Conservation (phyloP, 2,888 invertebrate genomes). For the Oscheius sp. region DNA sequence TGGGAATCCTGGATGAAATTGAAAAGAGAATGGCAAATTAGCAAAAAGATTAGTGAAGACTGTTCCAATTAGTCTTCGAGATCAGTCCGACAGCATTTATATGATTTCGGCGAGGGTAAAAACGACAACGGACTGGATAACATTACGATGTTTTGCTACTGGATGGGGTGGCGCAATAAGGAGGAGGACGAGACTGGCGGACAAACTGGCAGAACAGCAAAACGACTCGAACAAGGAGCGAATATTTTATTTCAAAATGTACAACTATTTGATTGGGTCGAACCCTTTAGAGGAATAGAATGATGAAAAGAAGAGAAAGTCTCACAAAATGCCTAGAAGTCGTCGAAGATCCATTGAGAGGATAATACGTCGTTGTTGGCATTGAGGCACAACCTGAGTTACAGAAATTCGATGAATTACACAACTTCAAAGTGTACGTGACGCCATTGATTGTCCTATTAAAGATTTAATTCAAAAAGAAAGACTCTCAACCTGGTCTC, state of each 20-base stretch:
- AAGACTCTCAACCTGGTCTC: conserved; percentile 33
- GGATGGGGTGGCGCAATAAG: too few species aligned
- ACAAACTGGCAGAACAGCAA: too few species aligned
- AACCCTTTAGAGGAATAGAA: not conserved
- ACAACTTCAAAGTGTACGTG: conserved; percentile 36
- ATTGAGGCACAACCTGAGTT: conserved; percentile 35
- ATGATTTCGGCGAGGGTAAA: not conserved
- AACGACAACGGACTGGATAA: not conserved
- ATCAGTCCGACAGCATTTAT: not conserved
- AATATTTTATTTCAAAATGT: not conserved
- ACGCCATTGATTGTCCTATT: conserved; percentile 14
- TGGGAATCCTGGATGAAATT: too few species aligned
- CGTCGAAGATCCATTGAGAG: not conserved
- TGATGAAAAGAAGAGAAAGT: not conserved
- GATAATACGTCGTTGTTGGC: not conserved
- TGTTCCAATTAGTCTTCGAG: not conserved
- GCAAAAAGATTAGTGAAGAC: too few species aligned
- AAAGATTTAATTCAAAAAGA: not conserved
- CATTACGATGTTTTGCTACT: not conserved
- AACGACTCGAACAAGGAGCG: not conserved
- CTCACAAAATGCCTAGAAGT: not conserved
- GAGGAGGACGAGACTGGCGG: too few species aligned
- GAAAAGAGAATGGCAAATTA: too few species aligned
- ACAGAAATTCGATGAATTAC: conserved; percentile 39
- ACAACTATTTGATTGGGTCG: not conserved